Conservation (phyloP, 2,888 invertebrate genomes). For the Xiphydria camelus region DNA sequence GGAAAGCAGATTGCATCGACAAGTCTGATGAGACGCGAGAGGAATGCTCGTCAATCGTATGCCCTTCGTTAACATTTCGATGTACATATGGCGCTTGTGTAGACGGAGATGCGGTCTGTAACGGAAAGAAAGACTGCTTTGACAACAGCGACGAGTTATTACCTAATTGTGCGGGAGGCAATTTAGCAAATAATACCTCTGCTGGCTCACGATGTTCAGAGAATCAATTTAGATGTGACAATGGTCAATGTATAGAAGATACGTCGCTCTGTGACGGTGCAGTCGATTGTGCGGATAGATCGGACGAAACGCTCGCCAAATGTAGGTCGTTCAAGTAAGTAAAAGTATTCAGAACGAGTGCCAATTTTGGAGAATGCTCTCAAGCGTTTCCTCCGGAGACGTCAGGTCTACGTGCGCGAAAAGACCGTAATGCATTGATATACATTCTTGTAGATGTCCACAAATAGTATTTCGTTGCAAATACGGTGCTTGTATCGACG, state of each 20-base stretch:
- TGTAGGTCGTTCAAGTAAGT: slow-evolving; percentile 42
- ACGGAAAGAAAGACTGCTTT: slow-evolving; percentile 58
- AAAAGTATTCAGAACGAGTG: neutral
- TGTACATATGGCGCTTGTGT: slow-evolving; percentile 69
- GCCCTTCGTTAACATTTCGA: slow-evolving; percentile 62
- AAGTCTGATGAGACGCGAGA: slow-evolving; percentile 56
- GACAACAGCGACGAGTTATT: slow-evolving; percentile 61
- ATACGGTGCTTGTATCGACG: slow-evolving; percentile 57
- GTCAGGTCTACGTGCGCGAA: no score
- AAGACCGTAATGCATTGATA: slow-evolving; percentile 17
- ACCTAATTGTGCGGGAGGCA: slow-evolving; percentile 31
- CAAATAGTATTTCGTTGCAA: slow-evolving; percentile 48
- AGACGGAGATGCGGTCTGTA: slow-evolving; percentile 62
- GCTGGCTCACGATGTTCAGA: slow-evolving; percentile 16
- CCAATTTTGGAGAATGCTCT: no score
- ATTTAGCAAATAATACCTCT: slow-evolving; percentile 3
- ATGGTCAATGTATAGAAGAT: slow-evolving; percentile 40
- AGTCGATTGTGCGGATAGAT: slow-evolving; percentile 42
- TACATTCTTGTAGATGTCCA: slow-evolving; percentile 52
- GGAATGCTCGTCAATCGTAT: slow-evolving; percentile 51
- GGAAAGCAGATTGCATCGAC: slow-evolving; percentile 57
- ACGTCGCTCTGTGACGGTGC: slow-evolving; percentile 43
- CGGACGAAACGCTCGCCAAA: slow-evolving; percentile 40
- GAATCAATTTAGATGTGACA: slow-evolving; percentile 39
- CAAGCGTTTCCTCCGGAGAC: no score